These are phyloP conservation scores for Anticlea derivata DNA, from an alignment of 2,888 invertebrate genomes.

Conservation along the genomic window DNA sequence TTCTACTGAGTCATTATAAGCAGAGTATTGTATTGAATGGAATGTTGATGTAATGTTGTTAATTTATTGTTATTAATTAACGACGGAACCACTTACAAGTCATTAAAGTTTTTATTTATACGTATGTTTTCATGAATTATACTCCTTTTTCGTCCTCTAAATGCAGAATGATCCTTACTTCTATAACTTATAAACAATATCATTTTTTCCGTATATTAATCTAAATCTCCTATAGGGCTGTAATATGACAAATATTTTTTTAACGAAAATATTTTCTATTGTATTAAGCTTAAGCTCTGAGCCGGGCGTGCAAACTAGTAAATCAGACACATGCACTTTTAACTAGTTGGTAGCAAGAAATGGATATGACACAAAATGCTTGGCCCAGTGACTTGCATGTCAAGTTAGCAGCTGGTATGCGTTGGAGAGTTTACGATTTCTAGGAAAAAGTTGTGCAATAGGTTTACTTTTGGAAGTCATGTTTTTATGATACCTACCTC, in stretches of 20 bases:
- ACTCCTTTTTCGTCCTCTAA: neutral
- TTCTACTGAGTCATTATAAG: constrained; percentile 61
- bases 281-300: too few species aligned
- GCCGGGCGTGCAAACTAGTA: too few species aligned
- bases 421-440: constrained; percentile 17
- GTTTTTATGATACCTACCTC: constrained; percentile 1
- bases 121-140: constrained; percentile 11
- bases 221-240: too few species aligned
- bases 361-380: constrained; percentile 11
- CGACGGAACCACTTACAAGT: constrained; percentile 62
- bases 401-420: constrained; percentile 5
- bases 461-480: neutral
- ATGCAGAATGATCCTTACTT: too few species aligned
- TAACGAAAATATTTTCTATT: too few species aligned
- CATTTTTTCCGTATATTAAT: too few species aligned
- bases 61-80: constrained; percentile 47
- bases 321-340: neutral
- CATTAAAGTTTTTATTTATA: constrained; percentile 44
- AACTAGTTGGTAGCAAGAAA: constrained; percentile 6
- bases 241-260: too few species aligned
- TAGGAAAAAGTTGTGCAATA: constrained; percentile 1
- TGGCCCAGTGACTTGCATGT: constrained; percentile 12
- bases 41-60: constrained; percentile 33
- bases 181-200: too few species aligned
- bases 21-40: constrained; percentile 42